These are phyloP conservation scores for Scolopax rusticola DNA, from an alignment of 2,797 vertebrate genomes.

Conservation along the genomic window DNA sequence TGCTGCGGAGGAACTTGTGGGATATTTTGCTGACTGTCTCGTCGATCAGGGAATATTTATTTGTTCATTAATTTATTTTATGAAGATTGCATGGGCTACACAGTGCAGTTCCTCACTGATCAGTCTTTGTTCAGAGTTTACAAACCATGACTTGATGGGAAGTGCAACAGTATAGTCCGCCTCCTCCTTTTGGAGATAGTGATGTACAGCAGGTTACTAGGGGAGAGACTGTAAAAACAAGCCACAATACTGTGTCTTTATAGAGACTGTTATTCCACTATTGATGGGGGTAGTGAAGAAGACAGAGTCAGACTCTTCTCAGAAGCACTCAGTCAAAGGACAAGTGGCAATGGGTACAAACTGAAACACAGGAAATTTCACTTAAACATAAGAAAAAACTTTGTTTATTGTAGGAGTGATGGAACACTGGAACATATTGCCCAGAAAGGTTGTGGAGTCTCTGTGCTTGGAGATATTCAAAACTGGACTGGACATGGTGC, in stretches of 20 bases:
- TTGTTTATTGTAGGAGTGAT: neutral
- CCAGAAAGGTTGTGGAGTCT: neutral
- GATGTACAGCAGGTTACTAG: neutral
- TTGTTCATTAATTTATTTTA: conserved; percentile 77
- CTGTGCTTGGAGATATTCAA: neutral
- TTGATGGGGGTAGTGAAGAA: neutral
- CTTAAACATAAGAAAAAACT: rapidly evolving
- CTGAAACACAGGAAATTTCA: neutral
- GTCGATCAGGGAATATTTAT: conserved; percentile 70
- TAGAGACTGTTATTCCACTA: neutral
- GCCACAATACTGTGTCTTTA: neutral
- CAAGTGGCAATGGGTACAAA: neutral
- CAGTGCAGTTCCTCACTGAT: conserved; percentile 53
- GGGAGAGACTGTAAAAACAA: neutral
- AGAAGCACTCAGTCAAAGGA: neutral
- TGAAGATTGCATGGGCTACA: conserved; percentile 57
- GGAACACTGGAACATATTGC: neutral
- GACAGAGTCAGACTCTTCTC: neutral
- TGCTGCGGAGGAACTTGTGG: conserved; percentile 22
- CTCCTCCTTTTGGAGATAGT: conserved; percentile 2
- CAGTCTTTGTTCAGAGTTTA: conserved; percentile 72
- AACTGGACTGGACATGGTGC: neutral
- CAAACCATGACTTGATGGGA: conserved; percentile 54
- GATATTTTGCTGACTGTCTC: conserved; percentile 43
- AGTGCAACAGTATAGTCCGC: neutral